Percentiles rank a stretch among this genome's conserved stretches.
phyloP scores from a whole-genome alignment of 1,140 invertebrate genomes.

The Arctopsyche grandis region DNA sequence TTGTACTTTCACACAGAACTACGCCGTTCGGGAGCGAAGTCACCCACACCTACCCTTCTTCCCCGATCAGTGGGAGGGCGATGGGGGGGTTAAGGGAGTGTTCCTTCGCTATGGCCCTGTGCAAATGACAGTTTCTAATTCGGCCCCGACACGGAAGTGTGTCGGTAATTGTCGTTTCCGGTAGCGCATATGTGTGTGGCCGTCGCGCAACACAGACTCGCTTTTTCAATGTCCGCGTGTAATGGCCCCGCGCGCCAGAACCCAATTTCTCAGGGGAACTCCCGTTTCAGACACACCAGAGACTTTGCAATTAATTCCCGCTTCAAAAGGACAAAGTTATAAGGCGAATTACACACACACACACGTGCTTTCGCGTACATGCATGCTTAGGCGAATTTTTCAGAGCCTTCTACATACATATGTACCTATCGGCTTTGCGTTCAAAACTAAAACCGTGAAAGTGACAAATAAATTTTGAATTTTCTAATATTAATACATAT shows the following conservation, averaged over 20 bases:
- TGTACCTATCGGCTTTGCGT: too few relatives aligned
- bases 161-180: constrained; percentile 51
- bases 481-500: too few relatives aligned
- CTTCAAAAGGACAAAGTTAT: constrained; percentile 32
- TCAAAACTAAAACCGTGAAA: too few relatives aligned
- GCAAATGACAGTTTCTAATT: constrained; percentile 70
- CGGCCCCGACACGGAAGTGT: constrained; percentile 67
- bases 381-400: background rate
- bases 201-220: background rate
- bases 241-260: constrained; percentile 43
- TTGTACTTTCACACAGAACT: constrained; percentile 29
- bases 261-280: constrained; percentile 30
- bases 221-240: constrained; percentile 54
- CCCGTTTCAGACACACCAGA: constrained; percentile 7
- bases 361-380: background rate
- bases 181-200: constrained; percentile 7
- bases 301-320: constrained; percentile 36
- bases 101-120: constrained; percentile 53
- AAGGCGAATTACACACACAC: constrained; percentile 15
- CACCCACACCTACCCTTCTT: constrained; percentile 24
- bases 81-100: background rate
- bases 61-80: constrained; percentile 3
- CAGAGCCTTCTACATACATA: background rate
- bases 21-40: too few relatives aligned
- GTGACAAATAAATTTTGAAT: too few relatives aligned